Percentiles rank a stretch among this genome's conserved stretches.
Evolutionary conservation across 2,113 vertebrate genomes (phyloP).

Genomic region (Microtus richardsoni): DNA sequence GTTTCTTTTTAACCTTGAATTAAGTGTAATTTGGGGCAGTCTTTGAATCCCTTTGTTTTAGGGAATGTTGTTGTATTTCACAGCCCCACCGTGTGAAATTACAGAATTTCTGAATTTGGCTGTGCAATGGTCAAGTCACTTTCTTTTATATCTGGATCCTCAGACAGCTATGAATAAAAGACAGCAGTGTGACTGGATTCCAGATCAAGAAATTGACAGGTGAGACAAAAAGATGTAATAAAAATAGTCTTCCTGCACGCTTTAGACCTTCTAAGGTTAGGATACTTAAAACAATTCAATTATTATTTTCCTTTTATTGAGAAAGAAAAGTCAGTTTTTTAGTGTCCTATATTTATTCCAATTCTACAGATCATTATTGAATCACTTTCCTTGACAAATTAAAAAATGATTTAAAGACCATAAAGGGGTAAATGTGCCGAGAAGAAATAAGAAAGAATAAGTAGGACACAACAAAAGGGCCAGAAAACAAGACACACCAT

Average conservation of each 20-base stretch:
- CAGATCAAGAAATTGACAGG: not conserved
- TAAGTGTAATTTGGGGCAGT: not conserved
- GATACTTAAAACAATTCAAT: not conserved
- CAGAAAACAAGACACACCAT: not conserved
- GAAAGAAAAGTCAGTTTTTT: not conserved
- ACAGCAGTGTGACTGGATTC: not conserved
- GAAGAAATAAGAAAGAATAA: not conserved
- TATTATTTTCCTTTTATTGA: not conserved
- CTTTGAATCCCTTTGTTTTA: not conserved
- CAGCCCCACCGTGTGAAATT: not conserved
- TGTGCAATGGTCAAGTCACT: not conserved
- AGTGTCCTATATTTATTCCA: not conserved
- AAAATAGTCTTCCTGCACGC: not conserved
- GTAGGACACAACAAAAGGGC: not conserved
- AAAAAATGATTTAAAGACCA: not conserved
- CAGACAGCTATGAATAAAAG: not conserved
- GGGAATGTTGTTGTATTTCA: not conserved
- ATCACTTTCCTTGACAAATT: constrained; percentile 2
- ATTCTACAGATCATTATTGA: not conserved
- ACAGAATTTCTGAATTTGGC: not conserved
- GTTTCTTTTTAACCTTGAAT: not conserved
- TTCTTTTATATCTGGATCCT: not conserved
- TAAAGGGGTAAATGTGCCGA: not conserved
- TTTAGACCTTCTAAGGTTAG: not conserved
- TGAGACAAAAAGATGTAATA: not conserved